Percentiles rank a stretch among this genome's conserved stretches.
These are phyloP conservation scores for Lerista edwardsae DNA, from an alignment of 2,797 vertebrate genomes.

Conservation along the genomic window DNA sequence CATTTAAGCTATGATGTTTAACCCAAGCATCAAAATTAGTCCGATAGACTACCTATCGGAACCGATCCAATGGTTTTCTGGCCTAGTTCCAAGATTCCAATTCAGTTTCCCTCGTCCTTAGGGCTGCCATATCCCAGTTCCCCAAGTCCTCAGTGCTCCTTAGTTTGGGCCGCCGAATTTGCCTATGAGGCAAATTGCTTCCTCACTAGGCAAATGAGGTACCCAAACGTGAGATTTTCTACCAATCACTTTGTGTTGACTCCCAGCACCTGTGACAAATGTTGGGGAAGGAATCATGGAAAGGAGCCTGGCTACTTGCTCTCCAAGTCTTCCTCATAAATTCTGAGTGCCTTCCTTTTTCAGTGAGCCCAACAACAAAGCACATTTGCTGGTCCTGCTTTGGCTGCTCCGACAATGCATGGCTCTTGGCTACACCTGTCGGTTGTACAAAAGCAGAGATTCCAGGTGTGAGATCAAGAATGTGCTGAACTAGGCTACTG, in stretches of 20 bases:
- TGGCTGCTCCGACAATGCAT: neutral
- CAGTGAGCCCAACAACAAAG: neutral
- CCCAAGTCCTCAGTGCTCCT: neutral
- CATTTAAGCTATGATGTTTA: slow-evolving; percentile 21
- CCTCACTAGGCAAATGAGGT: neutral
- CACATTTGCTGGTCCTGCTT: neutral
- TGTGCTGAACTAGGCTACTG: too few species aligned
- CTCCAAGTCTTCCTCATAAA: neutral
- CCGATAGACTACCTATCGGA: slow-evolving; percentile 48
- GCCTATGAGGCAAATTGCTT: neutral
- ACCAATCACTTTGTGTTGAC: neutral
- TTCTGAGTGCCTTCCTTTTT: neutral
- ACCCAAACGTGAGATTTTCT: neutral
- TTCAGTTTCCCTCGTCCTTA: neutral
- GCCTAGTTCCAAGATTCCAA: slow-evolving; percentile 15
- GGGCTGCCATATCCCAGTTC: neutral
- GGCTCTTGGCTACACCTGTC: neutral
- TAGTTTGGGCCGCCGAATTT: neutral
- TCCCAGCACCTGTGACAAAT: neutral
- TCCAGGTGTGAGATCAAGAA: too few species aligned
- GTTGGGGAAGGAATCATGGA: neutral
- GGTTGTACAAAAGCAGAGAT: neutral
- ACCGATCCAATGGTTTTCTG: neutral
- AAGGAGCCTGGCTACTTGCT: too few species aligned
- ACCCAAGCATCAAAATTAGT: slow-evolving; percentile 44